A percentile compares a stretch with the other conserved stretches of the same genome.
phyloP scores from a whole-genome alignment of 2,113 vertebrate genomes.

The Scomber scombrus region DNA sequence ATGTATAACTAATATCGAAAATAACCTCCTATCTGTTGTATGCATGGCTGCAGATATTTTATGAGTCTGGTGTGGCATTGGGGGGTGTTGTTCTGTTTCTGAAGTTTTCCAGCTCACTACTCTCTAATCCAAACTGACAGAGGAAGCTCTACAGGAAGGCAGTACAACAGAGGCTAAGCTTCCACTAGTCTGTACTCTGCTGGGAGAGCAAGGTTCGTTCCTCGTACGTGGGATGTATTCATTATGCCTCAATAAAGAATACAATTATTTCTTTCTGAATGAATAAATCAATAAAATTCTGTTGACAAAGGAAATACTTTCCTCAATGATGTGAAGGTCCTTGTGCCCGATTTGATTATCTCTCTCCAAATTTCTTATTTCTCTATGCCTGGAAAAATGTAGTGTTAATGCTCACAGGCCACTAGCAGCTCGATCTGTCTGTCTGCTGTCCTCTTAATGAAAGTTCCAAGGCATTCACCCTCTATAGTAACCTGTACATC shows the following conservation, averaged over 20 bases:
- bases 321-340: conserved; percentile 18
- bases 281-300: conserved; percentile 49
- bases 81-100: conserved; percentile 66
- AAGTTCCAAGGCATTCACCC: conserved; percentile 46
- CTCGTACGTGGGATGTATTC: conserved; percentile 34
- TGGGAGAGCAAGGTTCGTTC: conserved; percentile 45
- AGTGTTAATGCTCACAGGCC: conserved; percentile 40
- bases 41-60: conserved; percentile 63
- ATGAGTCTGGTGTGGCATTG: conserved; percentile 40
- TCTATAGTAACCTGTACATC: conserved; percentile 58
- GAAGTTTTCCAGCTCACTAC: conserved; percentile 58
- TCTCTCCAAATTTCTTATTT: conserved; percentile 29
- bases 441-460: conserved; percentile 45
- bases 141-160: conserved; percentile 50
- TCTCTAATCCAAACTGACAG: conserved; percentile 71
- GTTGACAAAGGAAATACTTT: conserved; percentile 30
- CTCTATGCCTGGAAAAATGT: conserved; percentile 11
- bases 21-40: conserved; percentile 52
- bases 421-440: conserved; percentile 35
- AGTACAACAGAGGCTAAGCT: conserved; percentile 49
- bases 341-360: conserved; percentile 26
- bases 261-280: conserved; percentile 33
- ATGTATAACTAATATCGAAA: conserved; percentile 70
- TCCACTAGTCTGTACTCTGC: conserved; percentile 45
- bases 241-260: conserved; percentile 52